These are phyloP conservation scores for Montifringilla adamsi DNA, from an alignment of 2,113 vertebrate genomes.

Conservation along the genomic window DNA sequence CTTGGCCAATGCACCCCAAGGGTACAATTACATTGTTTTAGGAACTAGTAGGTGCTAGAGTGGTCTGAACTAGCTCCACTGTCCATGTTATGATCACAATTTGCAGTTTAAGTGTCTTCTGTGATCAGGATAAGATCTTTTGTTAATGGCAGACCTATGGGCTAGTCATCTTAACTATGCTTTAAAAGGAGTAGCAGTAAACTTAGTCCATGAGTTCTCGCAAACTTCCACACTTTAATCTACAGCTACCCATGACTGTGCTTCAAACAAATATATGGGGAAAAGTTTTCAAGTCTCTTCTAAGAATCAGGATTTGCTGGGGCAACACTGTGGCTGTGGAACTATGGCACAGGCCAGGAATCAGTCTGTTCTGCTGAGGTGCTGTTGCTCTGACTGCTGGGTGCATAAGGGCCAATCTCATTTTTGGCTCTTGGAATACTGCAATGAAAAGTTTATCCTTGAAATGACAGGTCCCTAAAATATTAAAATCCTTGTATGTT, in stretches of 20 bases:
- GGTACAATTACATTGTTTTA: background rate
- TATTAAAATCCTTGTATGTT: constrained; percentile 54
- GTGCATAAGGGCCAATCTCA: background rate
- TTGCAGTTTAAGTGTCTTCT: background rate
- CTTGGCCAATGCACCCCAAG: background rate
- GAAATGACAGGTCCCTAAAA: constrained; percentile 49
- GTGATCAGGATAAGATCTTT: background rate
- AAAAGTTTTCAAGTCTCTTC: background rate
- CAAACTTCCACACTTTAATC: background rate
- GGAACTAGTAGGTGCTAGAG: background rate
- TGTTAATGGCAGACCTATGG: background rate
- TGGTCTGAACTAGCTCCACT: background rate
- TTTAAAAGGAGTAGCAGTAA: background rate
- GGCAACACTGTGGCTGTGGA: background rate
- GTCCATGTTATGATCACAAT: background rate
- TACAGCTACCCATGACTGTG: accelerated
- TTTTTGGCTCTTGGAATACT: background rate
- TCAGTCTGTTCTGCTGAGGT: background rate
- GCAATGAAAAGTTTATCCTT: constrained; percentile 34
- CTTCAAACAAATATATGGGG: accelerated
- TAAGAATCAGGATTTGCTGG: background rate
- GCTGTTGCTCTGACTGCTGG: background rate
- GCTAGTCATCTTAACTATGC: background rate
- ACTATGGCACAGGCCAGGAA: background rate
- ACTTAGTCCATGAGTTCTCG: background rate